Evolutionary conservation across 2,797 vertebrate genomes (phyloP).

Genomic region (Chrosomus eos): DNA sequence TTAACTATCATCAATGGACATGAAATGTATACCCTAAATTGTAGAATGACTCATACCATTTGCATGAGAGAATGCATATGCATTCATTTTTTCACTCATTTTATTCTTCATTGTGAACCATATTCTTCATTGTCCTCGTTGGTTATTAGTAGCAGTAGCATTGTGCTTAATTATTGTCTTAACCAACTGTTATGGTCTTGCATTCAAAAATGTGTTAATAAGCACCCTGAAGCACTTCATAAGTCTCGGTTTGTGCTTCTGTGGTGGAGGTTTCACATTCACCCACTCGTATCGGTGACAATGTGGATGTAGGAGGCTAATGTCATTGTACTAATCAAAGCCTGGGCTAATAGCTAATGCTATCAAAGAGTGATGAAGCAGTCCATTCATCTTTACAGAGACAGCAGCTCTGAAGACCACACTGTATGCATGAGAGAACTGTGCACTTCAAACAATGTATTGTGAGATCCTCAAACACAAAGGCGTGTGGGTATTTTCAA

Average conservation of each 20-base stretch:
- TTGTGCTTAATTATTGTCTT: constrained; percentile 23
- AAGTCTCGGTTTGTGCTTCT: background rate
- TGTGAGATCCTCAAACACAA: constrained; percentile 37
- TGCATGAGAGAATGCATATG: background rate
- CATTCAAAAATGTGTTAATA: constrained; percentile 22
- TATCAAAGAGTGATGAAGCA: constrained; percentile 50
- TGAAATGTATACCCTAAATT: background rate
- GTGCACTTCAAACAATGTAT: constrained; percentile 33
- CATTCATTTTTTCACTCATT: background rate
- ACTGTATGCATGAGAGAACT: constrained; percentile 6
- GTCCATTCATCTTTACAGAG: constrained; percentile 44
- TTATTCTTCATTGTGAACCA: background rate
- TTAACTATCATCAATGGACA: no score
- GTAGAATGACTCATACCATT: background rate
- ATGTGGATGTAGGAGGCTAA: constrained; percentile 36
- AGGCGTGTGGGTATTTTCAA: constrained; percentile 23
- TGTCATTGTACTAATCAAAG: constrained; percentile 45
- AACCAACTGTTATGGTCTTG: constrained; percentile 19
- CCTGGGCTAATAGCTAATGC: constrained; percentile 43
- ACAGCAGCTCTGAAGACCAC: constrained; percentile 33
- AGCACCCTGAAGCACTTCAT: background rate
- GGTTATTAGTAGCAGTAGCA: constrained; percentile 7
- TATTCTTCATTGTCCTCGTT: background rate
- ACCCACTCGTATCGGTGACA: constrained; percentile 39
- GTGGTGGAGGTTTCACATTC: constrained; percentile 33